Conservation (phyloP, 1,140 invertebrate species). For the Steinernema feltiae region DNA sequence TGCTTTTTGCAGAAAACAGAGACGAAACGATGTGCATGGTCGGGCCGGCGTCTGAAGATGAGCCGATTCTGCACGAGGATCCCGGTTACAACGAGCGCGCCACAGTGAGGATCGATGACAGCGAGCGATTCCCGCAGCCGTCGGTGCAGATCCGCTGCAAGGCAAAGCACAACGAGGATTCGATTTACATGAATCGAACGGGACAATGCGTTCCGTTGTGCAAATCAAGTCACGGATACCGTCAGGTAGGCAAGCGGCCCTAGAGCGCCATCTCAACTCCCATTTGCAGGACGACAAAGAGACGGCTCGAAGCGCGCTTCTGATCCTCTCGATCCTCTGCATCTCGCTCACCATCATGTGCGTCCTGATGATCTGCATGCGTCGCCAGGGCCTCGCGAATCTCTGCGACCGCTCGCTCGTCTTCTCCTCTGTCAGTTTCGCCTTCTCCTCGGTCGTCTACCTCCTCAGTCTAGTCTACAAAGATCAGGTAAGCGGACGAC, state of each 20-base stretch:
- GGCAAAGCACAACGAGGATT: neutral
- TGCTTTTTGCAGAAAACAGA: slow-evolving; percentile 33
- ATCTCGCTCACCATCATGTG: slow-evolving; percentile 32
- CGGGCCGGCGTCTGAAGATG: slow-evolving; percentile 29
- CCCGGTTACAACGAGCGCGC: slow-evolving; percentile 12
- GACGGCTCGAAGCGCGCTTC: slow-evolving; percentile 20
- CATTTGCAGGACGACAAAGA: slow-evolving; percentile 32
- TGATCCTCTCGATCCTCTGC: slow-evolving; percentile 32
- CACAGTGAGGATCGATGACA: neutral
- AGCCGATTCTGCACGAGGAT: slow-evolving; percentile 17
- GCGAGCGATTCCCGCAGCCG: neutral
- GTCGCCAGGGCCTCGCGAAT: slow-evolving; percentile 20
- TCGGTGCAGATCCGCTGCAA: neutral
- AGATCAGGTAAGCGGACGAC: slow-evolving; percentile 22
- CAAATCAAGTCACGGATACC: slow-evolving; percentile 27
- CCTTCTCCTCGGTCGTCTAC: slow-evolving; percentile 29
- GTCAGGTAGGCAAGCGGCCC: slow-evolving; percentile 19
- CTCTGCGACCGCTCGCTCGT: slow-evolving; percentile 32
- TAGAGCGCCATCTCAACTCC: neutral
- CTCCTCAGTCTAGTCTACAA: slow-evolving; percentile 30
- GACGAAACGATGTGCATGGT: slow-evolving; percentile 42
- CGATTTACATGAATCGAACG: slow-evolving; percentile 34
- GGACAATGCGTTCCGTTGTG: slow-evolving; percentile 36
- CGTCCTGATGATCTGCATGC: slow-evolving; percentile 21
- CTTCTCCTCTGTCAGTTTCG: slow-evolving; percentile 29